Percentiles rank a stretch among this genome's conserved stretches.
Evolutionary conservation across 2,888 invertebrate species (phyloP).

Genomic region (Gerris lacustris): DNA sequence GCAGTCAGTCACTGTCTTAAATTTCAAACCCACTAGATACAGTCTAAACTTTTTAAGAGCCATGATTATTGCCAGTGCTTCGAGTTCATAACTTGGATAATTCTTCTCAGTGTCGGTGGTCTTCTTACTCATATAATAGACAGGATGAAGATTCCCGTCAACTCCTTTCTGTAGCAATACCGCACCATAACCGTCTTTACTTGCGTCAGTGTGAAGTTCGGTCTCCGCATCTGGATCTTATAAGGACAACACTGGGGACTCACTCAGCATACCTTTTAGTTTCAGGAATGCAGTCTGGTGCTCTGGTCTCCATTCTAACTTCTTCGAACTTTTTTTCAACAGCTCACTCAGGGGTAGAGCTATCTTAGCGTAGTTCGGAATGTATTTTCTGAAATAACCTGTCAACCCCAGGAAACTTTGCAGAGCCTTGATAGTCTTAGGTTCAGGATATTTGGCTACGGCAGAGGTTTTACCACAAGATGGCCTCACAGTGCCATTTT

Average conservation of each 20-base stretch:
- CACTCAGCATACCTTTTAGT: too few species aligned
- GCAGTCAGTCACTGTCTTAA: constrained; percentile 3
- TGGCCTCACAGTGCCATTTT: not conserved
- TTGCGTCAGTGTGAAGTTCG: not conserved
- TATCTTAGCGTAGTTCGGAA: not conserved
- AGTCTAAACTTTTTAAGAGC: constrained; percentile 7
- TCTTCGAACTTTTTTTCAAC: too few species aligned
- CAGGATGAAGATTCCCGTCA: constrained; percentile 12
- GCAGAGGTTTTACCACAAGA: not conserved
- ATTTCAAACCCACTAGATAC: constrained; percentile 7
- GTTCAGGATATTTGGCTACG: not conserved
- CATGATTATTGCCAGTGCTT: constrained; percentile 5
- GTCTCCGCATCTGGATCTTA: not conserved
- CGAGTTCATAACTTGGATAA: constrained; percentile 14
- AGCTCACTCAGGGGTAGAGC: not conserved
- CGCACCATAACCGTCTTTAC: not conserved
- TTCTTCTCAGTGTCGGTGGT: not conserved
- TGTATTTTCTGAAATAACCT: not conserved
- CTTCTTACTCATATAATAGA: constrained; percentile 9
- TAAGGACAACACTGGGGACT: not conserved
- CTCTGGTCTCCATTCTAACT: too few species aligned
- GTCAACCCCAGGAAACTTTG: not conserved
- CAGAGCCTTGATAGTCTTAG: not conserved
- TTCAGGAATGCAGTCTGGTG: too few species aligned
- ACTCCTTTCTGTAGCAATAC: not conserved